Base-by-base conservation (phyloP, 1,140 invertebrate species). In the Paracyclopina nana region DNA sequence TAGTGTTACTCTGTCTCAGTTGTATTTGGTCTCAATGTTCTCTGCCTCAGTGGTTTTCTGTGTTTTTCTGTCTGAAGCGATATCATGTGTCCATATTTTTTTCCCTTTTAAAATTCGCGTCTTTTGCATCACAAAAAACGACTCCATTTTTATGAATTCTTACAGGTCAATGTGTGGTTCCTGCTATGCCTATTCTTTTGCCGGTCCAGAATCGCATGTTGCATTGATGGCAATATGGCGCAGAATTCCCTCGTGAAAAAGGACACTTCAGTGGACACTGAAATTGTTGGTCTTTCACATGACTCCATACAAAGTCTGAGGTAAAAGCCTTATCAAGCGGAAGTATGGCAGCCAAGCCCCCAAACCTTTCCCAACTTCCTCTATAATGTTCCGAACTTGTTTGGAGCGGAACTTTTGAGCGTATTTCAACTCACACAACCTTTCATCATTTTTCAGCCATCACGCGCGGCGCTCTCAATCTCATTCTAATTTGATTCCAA, bases 101-200 rank as follows among this genome's bases (percentile, higher is more conserved):
- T 11, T 31, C 30, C 30, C n/a, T 31, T n/a, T 11, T 11, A n/a
- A 31, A 31, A n/a, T 31, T 31, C n/a, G 30, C n/a, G 30, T 31
- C 30, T 9, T 11, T 11, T 31, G 14, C n/a, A 31, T 11, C n/a
- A 9, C n/a, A n/a, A 31, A 31, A 31, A 18, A 6, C 14, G 14
- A 42, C 14, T 42, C 8, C 8, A 18, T 42, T 6, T 9, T 18
- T 46, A 20, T 26, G 27, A 9, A 4, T 48, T 16, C 2, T 48
- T 48, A 28, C 16, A 44, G 45, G 45, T 48, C 25, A 48, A 48
- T 22, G 22, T 48, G 27, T 48, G 45, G 45, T 48, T 48, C n/a
- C 45, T 48, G 14, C 5, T 48, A 2, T 48, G 45, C 27, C 14
- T 48, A 25, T 48, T 48, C 45, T 48, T 48, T 28, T 48, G 45